Conservation (phyloP, 2,888 invertebrate genomes). For the Ophioninae sp. region DNA sequence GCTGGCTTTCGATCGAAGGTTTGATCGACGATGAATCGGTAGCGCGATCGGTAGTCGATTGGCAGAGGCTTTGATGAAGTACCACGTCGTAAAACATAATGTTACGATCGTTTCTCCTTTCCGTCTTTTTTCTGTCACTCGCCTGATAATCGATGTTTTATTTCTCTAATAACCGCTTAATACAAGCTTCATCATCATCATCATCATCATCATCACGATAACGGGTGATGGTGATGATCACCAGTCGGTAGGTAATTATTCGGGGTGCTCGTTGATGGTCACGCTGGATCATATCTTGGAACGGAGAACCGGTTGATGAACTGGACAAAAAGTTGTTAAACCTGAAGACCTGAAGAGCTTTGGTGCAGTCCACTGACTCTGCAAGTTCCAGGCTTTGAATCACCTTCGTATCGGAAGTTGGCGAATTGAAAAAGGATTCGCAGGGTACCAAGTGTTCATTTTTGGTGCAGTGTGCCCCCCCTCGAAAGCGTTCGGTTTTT, state of each 20-base stretch:
- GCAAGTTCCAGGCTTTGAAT: background rate
- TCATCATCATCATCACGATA: no score
- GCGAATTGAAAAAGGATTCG: background rate
- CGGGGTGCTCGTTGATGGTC: no score
- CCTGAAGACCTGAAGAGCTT: conserved; percentile 29
- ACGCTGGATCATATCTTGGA: background rate
- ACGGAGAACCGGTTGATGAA: conserved; percentile 54
- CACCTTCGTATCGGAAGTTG: background rate
- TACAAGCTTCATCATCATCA: conserved; percentile 1
- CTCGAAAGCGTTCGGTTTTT: background rate
- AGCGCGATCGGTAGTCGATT: no score
- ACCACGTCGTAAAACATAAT: conserved; percentile 29
- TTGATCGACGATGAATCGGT: conserved; percentile 2
- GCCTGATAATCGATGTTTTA: conserved; percentile 50
- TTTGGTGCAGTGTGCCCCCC: background rate
- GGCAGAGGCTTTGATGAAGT: background rate
- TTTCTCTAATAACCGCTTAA: conserved; percentile 62
- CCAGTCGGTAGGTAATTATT: no score
- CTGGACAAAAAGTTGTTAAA: conserved; percentile 44
- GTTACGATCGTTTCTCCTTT: conserved; percentile 26
- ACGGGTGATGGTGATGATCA: no score
- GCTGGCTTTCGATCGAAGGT: background rate
- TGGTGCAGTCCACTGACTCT: conserved; percentile 7
- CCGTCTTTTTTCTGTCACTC: background rate
- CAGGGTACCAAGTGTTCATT: background rate